These are phyloP conservation scores for Diadegma fenestrale DNA, from an alignment of 2,888 invertebrate genomes.

Conservation along the genomic window DNA sequence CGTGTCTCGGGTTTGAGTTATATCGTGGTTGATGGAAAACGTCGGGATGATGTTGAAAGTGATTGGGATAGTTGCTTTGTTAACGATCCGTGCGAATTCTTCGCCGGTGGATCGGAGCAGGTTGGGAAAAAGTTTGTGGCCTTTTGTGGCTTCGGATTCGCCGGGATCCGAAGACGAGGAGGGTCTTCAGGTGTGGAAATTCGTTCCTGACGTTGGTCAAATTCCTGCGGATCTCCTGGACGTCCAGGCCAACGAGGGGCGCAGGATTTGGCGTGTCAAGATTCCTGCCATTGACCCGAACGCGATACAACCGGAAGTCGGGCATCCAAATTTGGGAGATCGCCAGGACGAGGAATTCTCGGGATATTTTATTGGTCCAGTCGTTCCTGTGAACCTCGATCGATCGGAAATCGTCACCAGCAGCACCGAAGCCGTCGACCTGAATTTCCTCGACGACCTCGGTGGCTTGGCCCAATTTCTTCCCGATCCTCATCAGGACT, in stretches of 20 bases:
- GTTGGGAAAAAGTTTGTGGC: constrained; percentile 39
- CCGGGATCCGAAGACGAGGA: background rate
- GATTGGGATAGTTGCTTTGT: background rate
- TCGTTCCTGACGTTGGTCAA: background rate
- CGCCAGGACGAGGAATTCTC: background rate
- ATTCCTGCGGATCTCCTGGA: background rate
- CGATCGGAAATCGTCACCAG: background rate
- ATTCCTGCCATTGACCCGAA: constrained; percentile 68
- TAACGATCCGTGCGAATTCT: background rate
- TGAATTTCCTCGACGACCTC: constrained; percentile 71
- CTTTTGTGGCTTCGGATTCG: constrained; percentile 5
- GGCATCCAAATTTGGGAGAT: background rate
- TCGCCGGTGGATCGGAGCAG: constrained; percentile 8
- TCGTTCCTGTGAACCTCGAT: background rate
- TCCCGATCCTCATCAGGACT: constrained; percentile 55
- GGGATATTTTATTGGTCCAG: background rate
- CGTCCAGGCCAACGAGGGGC: constrained; percentile 65
- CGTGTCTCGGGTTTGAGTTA: background rate
- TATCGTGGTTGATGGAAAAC: background rate
- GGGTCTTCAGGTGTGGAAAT: background rate
- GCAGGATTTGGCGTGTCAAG: constrained; percentile 73
- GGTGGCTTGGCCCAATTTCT: constrained; percentile 67
- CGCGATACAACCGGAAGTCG: constrained; percentile 46
- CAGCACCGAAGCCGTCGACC: constrained; percentile 41
- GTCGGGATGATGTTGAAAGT: background rate